These are phyloP conservation scores for Eupithecia dodoneata DNA, from an alignment of 2,888 invertebrate genomes.

Conservation along the genomic window DNA sequence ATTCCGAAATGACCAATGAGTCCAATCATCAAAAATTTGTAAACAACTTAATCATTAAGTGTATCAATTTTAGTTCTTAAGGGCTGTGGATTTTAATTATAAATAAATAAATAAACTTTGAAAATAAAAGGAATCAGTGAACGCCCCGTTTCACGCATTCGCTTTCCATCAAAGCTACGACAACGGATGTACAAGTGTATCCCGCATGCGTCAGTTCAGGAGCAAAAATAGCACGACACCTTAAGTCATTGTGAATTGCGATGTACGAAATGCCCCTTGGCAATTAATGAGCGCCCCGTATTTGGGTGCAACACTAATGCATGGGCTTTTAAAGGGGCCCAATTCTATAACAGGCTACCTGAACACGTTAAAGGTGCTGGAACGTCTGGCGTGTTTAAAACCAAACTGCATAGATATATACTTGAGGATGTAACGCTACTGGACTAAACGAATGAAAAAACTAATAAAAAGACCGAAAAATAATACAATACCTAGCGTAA, in stretches of 20 bases:
- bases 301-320: background rate
- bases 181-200: conserved; percentile 10
- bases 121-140: background rate
- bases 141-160: background rate
- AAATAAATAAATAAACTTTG: background rate
- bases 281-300: background rate
- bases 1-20: background rate
- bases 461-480: too few species aligned
- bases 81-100: too few species aligned
- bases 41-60: background rate
- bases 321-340: too few species aligned
- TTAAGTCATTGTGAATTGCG: conserved; percentile 16
- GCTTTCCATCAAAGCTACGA: background rate
- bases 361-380: too few species aligned
- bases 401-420: too few species aligned
- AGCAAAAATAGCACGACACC: conserved; percentile 15
- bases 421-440: too few species aligned
- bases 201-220: conserved; percentile 29
- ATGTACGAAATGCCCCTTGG: background rate
- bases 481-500: too few species aligned
- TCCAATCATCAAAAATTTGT: background rate
- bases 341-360: too few species aligned
- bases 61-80: too few species aligned
- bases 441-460: too few species aligned
- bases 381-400: too few species aligned